Evolutionary conservation across 1,140 invertebrate species (phyloP).

Genomic region (Temnothorax longispinosus): DNA sequence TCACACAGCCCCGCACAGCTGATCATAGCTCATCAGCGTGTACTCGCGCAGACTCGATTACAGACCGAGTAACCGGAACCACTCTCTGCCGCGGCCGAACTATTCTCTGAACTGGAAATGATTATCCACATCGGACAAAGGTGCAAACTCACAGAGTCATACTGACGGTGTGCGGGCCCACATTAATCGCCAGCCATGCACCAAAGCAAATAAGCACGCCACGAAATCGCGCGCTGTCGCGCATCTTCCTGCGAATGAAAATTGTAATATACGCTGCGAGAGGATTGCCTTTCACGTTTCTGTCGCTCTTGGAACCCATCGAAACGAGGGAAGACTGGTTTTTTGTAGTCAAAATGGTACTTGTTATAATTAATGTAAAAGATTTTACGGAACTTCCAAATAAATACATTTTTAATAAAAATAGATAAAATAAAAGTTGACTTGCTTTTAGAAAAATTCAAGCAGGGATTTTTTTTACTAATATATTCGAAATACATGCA

Average conservation of each 20-base stretch:
- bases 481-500: not conserved
- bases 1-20: slow-evolving; percentile 51
- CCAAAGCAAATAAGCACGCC: slow-evolving; percentile 30
- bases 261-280: slow-evolving; percentile 7
- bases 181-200: slow-evolving; percentile 28
- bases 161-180: slow-evolving; percentile 37
- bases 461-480: not conserved
- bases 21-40: slow-evolving; percentile 56
- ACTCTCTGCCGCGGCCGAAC: slow-evolving; percentile 7
- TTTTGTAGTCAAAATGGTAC: not conserved
- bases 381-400: not conserved
- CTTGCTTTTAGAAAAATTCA: not conserved
- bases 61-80: slow-evolving; percentile 52
- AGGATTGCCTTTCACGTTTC: not conserved
- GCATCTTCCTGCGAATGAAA: slow-evolving; percentile 48
- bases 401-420: not conserved
- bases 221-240: slow-evolving; percentile 49
- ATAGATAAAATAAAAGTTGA: not conserved
- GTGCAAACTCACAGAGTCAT: slow-evolving; percentile 63
- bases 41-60: slow-evolving; percentile 52
- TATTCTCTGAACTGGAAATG: slow-evolving; percentile 61
- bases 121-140: slow-evolving; percentile 67
- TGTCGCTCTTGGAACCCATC: not conserved
- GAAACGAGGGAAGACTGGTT: not conserved
- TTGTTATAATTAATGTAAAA: not conserved